These are phyloP conservation scores for Caenorhabditis sp. DNA, from an alignment of 2,888 invertebrate species.

Conservation along the genomic window DNA sequence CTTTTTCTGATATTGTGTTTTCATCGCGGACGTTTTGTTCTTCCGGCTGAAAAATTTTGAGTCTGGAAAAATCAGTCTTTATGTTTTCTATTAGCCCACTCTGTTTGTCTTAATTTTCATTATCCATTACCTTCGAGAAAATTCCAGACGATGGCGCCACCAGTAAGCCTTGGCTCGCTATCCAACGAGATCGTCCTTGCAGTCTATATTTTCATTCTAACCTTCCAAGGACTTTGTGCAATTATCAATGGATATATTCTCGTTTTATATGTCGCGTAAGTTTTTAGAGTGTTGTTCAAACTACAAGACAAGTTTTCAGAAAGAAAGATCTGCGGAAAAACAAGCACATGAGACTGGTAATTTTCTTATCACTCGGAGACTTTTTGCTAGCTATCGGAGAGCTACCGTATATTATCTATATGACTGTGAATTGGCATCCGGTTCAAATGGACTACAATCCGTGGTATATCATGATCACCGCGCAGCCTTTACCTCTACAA, in stretches of 20 bases:
- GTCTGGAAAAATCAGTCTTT: too few species aligned
- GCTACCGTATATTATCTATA: constrained; percentile 56
- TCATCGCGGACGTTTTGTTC: too few species aligned
- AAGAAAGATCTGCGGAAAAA: constrained; percentile 21
- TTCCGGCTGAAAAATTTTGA: too few species aligned
- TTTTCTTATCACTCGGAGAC: constrained; percentile 41
- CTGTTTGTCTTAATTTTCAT: too few species aligned
- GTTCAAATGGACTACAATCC: constrained; percentile 43
- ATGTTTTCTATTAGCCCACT: too few species aligned
- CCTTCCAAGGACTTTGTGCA: constrained; percentile 39
- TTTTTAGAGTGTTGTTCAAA: not conserved
- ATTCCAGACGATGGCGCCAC: constrained; percentile 30
- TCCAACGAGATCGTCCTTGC: constrained; percentile 42
- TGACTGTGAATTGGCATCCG: constrained; percentile 43
- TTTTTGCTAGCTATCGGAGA: constrained; percentile 48
- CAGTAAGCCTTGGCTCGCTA: constrained; percentile 34
- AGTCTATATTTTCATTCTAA: constrained; percentile 45
- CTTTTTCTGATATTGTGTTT: too few species aligned
- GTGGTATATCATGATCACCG: constrained; percentile 48
- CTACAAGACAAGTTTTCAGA: constrained; percentile 11
- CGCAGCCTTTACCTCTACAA: constrained; percentile 48
- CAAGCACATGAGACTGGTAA: constrained; percentile 42
- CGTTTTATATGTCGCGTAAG: constrained; percentile 28
- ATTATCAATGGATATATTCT: constrained; percentile 50
- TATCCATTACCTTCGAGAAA: too few species aligned